Evolutionary conservation across 2,113 vertebrate species (phyloP).

Genomic region (Gymnogyps californianus): DNA sequence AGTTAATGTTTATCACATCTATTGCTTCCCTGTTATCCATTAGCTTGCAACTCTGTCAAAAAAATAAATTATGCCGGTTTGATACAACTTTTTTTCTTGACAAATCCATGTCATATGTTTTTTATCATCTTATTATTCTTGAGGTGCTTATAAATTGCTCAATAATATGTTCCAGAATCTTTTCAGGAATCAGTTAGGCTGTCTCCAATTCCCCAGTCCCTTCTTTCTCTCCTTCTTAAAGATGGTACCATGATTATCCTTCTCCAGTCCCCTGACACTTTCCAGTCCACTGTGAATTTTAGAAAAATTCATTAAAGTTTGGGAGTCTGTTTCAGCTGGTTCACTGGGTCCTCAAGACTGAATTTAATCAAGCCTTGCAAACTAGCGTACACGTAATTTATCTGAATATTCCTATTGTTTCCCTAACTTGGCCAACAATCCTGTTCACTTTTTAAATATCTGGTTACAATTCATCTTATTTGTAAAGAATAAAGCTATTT

Average conservation of each 20-base stretch:
- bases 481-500: background rate
- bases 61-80: constrained; percentile 22
- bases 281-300: background rate
- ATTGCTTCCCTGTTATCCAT: constrained; percentile 46
- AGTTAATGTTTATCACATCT: constrained; percentile 14
- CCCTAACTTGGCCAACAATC: background rate
- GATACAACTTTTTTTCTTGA: constrained; percentile 16
- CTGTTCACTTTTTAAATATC: background rate
- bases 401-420: background rate
- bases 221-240: constrained; percentile 41
- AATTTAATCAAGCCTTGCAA: background rate
- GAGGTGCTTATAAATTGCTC: constrained; percentile 46
- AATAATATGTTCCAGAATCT: constrained; percentile 55
- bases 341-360: background rate
- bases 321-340: background rate
- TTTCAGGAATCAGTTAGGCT: constrained; percentile 15
- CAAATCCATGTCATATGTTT: constrained; percentile 48
- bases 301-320: background rate
- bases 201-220: background rate
- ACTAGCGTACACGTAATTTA: background rate
- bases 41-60: constrained; percentile 37
- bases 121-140: constrained; percentile 48
- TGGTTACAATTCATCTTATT: background rate
- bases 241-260: background rate
- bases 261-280: background rate